Percentiles rank a stretch among this genome's conserved stretches.
phyloP scores from a whole-genome alignment of 2,888 invertebrate genomes.

The Synergus japonicus region DNA sequence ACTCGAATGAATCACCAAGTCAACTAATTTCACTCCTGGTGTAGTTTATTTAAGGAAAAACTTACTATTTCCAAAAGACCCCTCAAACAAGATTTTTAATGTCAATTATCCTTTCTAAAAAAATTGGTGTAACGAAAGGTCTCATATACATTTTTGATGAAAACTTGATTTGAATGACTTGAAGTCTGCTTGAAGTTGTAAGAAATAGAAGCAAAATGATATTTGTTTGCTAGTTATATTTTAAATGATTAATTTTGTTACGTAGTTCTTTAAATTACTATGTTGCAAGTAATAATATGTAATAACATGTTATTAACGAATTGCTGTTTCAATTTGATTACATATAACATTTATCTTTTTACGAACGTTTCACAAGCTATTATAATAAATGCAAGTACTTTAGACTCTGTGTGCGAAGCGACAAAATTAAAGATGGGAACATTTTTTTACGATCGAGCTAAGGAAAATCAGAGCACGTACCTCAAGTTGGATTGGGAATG shows the following conservation, averaged over 20 bases:
- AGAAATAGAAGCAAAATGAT: too few relatives aligned
- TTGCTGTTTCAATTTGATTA: neutral
- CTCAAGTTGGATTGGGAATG: constrained; percentile 21
- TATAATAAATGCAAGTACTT: neutral
- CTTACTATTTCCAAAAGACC: neutral
- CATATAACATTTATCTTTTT: neutral
- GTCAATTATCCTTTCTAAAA: neutral
- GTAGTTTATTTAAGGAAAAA: constrained; percentile 32
- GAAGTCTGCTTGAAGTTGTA: too few relatives aligned
- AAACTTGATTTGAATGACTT: too few relatives aligned
- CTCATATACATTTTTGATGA: too few relatives aligned
- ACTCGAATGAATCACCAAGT: constrained; percentile 50
- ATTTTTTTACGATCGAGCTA: constrained; percentile 21
- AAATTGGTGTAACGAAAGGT: neutral
- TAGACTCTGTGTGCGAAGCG: constrained; percentile 5
- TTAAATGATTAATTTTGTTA: neutral
- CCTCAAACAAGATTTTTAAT: neutral
- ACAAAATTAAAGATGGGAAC: constrained; percentile 14
- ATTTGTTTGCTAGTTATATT: too few relatives aligned
- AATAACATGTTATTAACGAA: neutral
- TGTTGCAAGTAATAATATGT: neutral
- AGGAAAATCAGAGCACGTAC: constrained; percentile 38
- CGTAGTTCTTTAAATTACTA: neutral
- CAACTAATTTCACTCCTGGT: neutral
- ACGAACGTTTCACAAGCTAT: neutral